Evolutionary conservation across 2,797 vertebrate genomes (phyloP).

Genomic region (Cuculus canorus): DNA sequence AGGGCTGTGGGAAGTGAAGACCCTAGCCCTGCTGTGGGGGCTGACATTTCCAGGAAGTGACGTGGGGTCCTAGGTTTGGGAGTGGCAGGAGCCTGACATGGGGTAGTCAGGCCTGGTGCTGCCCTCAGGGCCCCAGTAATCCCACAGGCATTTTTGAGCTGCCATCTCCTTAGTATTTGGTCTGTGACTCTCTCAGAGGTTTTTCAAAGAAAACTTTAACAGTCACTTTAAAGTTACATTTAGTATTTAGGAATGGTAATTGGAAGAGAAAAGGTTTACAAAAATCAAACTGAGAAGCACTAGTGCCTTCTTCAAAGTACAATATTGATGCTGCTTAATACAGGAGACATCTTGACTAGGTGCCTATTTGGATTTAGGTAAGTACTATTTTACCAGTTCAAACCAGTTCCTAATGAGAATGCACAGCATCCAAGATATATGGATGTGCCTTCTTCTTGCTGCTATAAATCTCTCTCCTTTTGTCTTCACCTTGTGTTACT

Average conservation of each 20-base stretch:
- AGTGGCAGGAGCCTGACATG: fast-evolving
- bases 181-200: background rate
- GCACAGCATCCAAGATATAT: background rate
- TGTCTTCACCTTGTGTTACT: background rate
- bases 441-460: background rate
- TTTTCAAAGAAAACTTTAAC: background rate
- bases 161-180: background rate
- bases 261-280: background rate
- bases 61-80: background rate
- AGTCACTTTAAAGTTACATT: background rate
- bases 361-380: constrained; percentile 39
- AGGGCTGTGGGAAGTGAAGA: background rate
- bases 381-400: constrained; percentile 23
- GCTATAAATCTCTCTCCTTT: background rate
- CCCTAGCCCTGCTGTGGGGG: fast-evolving
- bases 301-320: background rate
- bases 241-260: background rate
- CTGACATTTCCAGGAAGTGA: background rate
- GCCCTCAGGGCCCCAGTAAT: background rate
- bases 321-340: background rate
- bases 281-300: background rate
- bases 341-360: background rate
- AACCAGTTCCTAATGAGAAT: background rate
- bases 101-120: background rate
- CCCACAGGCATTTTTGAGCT: background rate